Conservation (phyloP, 2,797 vertebrate genomes). For the Melopsittacus undulatus region DNA sequence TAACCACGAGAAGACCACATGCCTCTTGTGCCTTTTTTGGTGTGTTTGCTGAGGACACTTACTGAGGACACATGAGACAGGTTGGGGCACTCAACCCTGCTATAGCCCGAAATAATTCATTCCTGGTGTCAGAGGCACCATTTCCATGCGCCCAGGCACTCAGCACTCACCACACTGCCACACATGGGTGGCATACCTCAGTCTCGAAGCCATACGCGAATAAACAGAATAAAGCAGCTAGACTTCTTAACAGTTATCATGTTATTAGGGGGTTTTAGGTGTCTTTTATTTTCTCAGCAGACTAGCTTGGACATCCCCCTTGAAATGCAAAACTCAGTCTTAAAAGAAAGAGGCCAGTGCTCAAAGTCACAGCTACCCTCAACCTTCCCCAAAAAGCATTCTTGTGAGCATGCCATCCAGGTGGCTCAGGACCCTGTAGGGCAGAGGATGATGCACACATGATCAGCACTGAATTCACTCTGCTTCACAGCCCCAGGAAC, state of each 20-base stretch:
- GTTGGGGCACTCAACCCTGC: not conserved
- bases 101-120: not conserved
- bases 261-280: not conserved
- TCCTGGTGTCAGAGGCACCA: not conserved
- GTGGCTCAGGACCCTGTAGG: accelerated
- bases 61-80: not conserved
- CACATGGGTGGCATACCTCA: not conserved
- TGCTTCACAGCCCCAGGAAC: not conserved
- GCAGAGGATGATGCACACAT: not conserved
- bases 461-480: not conserved
- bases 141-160: not conserved
- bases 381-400: not conserved
- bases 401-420: not conserved
- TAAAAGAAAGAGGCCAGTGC: not conserved
- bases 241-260: not conserved
- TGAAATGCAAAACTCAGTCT: not conserved
- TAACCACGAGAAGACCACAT: not conserved
- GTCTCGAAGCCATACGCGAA: not conserved
- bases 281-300: not conserved
- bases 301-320: not conserved
- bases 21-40: not conserved
- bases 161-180: accelerated
- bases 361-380: not conserved
- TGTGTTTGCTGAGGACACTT: not conserved
- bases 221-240: not conserved